Evolutionary conservation across 2,888 invertebrate genomes (phyloP).

Genomic region (Cerastoderma edule): DNA sequence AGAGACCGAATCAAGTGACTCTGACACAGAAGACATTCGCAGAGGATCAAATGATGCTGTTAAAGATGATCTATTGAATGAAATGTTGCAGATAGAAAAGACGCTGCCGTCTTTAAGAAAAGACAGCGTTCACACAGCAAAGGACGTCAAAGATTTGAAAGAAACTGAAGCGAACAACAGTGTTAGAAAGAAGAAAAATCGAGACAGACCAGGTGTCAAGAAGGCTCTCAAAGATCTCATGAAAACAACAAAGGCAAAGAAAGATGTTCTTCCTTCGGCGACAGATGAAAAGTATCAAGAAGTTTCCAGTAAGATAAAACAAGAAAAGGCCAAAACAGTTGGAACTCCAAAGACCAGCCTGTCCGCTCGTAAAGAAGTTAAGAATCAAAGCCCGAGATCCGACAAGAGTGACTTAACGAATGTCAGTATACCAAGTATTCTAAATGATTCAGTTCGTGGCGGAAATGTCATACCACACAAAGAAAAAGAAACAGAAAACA

Average conservation of each 20-base stretch:
- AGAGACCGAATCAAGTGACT: constrained; percentile 2
- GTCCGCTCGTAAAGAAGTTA: no score
- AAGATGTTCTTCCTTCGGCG: constrained; percentile 10
- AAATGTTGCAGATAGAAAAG: constrained; percentile 47
- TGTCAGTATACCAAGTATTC: no score
- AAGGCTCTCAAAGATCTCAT: constrained; percentile 53
- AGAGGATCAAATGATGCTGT: not conserved
- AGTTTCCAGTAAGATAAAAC: constrained; percentile 18
- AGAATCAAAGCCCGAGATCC: no score
- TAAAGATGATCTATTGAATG: constrained; percentile 38
- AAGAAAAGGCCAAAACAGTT: no score
- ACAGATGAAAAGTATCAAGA: constrained; percentile 27
- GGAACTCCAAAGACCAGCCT: no score
- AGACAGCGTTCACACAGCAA: constrained; percentile 24
- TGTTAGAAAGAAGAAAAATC: constrained; percentile 19
- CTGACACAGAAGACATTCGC: not conserved
- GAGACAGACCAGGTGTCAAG: constrained; percentile 36
- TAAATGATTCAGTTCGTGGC: no score
- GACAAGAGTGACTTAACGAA: no score
- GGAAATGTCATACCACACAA: no score
- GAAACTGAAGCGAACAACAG: constrained; percentile 21
- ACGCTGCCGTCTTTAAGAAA: constrained; percentile 34
- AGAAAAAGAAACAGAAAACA: no score
- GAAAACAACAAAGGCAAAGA: constrained; percentile 42
- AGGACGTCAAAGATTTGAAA: constrained; percentile 20